Evolutionary conservation across 2,888 invertebrate species (phyloP).

Genomic region (Lycocerus yunnanus): DNA sequence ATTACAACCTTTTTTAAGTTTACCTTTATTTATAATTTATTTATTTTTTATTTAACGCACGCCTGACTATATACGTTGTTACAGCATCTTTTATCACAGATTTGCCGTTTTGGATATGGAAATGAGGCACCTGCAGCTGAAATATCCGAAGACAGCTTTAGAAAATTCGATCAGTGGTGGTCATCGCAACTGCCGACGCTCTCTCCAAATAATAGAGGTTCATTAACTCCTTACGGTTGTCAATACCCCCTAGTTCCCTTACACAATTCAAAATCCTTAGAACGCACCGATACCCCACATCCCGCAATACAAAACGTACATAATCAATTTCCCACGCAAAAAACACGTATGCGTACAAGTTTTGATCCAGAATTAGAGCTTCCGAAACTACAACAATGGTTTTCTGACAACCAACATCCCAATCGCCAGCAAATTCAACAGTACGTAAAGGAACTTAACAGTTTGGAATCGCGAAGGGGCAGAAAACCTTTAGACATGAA

Average conservation of each 20-base stretch:
- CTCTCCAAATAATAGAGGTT: conserved; percentile 47
- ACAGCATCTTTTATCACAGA: conserved; percentile 79
- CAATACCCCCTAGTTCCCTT: conserved; percentile 58
- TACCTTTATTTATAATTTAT: neutral
- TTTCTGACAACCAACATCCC: conserved; percentile 96
- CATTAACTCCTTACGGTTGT: conserved; percentile 57
- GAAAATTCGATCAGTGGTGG: conserved; percentile 94
- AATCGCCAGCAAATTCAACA: conserved; percentile 95
- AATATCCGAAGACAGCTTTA: conserved; percentile 79
- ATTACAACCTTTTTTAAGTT: neutral
- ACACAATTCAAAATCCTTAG: conserved; percentile 52
- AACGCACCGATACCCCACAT: conserved; percentile 65
- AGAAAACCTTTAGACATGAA: conserved; percentile 93
- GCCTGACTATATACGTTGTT: conserved; percentile 40
- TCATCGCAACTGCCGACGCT: conserved; percentile 72
- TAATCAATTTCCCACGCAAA: conserved; percentile 78
- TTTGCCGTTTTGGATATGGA: conserved; percentile 77
- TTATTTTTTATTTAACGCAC: neutral
- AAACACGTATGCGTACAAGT: conserved; percentile 94
- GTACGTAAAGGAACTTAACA: conserved; percentile 92
- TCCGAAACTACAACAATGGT: conserved; percentile 96
- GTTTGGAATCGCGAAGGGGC: conserved; percentile 87
- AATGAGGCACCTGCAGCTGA: conserved; percentile 71
- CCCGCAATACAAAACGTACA: conserved; percentile 79
- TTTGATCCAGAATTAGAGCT: conserved; percentile 97